A percentile compares a stretch with the other conserved stretches of the same genome.
These are phyloP conservation scores for Patella caerulea DNA, from an alignment of 2,888 invertebrate genomes.

Conservation along the genomic window DNA sequence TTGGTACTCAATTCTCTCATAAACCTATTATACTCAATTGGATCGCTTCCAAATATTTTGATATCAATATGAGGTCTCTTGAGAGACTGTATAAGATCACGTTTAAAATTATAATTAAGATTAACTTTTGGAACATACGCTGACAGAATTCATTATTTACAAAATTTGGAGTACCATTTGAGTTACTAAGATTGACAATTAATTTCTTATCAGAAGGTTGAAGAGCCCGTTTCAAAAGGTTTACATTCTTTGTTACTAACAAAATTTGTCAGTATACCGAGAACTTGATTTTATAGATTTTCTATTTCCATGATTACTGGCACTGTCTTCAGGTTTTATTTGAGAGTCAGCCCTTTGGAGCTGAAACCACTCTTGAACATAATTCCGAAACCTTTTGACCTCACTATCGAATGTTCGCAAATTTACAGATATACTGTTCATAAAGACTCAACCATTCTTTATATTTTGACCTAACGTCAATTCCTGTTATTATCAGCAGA, in stretches of 20 bases:
- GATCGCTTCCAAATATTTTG: not conserved
- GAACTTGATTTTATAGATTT: not conserved
- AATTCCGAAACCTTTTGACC: not conserved
- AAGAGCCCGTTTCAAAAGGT: no score
- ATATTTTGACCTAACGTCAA: not conserved
- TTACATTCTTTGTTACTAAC: not conserved
- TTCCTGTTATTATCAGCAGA: not conserved
- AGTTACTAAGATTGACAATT: not conserved
- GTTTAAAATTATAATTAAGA: not conserved
- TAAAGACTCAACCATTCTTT: not conserved
- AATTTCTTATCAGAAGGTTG: no score
- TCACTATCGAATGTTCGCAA: not conserved
- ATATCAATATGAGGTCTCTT: not conserved
- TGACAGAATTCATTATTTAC: no score
- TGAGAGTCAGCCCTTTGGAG: not conserved
- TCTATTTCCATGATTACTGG: not conserved
- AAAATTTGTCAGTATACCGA: not conserved
- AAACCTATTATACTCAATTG: not conserved
- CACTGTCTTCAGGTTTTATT: not conserved
- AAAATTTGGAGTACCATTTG: not conserved
- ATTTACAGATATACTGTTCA: not conserved
- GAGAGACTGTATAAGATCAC: not conserved
- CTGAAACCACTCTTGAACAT: slow-evolving; percentile 1
- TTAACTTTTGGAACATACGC: no score
- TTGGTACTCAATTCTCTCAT: not conserved